Evolutionary conservation across 2,113 vertebrate species (phyloP).

Genomic region (Porphyrio hochstetteri): DNA sequence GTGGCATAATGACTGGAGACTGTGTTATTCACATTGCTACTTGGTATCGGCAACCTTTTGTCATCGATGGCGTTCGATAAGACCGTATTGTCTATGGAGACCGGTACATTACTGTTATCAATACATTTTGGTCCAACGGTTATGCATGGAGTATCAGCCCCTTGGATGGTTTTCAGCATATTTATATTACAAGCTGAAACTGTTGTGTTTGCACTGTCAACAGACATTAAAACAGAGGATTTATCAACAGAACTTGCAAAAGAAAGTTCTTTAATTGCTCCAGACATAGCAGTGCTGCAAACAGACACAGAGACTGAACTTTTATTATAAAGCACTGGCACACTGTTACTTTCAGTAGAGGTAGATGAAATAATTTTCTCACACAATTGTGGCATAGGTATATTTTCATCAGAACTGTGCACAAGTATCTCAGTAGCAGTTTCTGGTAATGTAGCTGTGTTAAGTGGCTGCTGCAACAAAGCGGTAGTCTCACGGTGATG

Average conservation of each 20-base stretch:
- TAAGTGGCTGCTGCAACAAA: slow-evolving; percentile 72
- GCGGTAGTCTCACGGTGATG: slow-evolving; percentile 73
- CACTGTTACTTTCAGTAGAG: slow-evolving; percentile 81
- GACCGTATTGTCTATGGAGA: slow-evolving; percentile 53
- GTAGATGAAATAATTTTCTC: slow-evolving; percentile 83
- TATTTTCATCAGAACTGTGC: slow-evolving; percentile 76
- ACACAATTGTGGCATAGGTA: slow-evolving; percentile 75
- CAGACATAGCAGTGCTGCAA: slow-evolving; percentile 77
- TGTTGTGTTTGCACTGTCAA: slow-evolving; percentile 76
- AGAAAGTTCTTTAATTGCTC: slow-evolving; percentile 79
- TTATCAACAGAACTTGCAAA: slow-evolving; percentile 80
- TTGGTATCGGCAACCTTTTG: slow-evolving; percentile 69
- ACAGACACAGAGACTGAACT: slow-evolving; percentile 74
- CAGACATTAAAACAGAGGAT: slow-evolving; percentile 82
- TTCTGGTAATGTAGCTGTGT: slow-evolving; percentile 71
- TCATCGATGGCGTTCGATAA: slow-evolving; percentile 64
- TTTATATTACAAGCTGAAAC: slow-evolving; percentile 76
- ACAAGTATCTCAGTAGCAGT: slow-evolving; percentile 74
- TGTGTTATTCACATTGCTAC: slow-evolving; percentile 55
- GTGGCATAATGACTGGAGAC: slow-evolving; percentile 72
- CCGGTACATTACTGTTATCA: slow-evolving; percentile 62
- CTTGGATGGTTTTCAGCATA: slow-evolving; percentile 79
- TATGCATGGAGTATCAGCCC: slow-evolving; percentile 75
- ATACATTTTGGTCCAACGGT: slow-evolving; percentile 81
- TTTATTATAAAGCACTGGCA: slow-evolving; percentile 81